Evolutionary conservation across 2,888 invertebrate species (phyloP), one percentile per base, ranked within the genome.

Genomic region (Trissoscelio sp.): DNA sequence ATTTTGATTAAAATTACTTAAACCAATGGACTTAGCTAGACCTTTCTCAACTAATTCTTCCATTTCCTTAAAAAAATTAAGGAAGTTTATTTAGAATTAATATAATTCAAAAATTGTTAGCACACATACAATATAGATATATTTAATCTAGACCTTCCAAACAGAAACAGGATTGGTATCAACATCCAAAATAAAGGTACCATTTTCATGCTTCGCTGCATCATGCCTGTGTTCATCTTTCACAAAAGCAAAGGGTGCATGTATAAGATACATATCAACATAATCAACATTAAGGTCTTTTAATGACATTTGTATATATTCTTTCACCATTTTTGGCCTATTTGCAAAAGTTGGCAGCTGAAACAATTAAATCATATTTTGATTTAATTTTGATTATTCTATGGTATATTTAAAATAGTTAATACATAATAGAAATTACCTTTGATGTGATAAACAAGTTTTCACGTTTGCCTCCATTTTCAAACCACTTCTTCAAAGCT

Each of bases 401-500:
- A n/a, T n/a, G n/a, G n/a, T n/a, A n/a, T n/a, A n/a, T n/a, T n/a
- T n/a, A n/a, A n/a, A n/a, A n/a, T n/a, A n/a, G n/a, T n/a, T n/a
- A n/a, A n/a, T n/a, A n/a, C n/a, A n/a, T n/a, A n/a, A n/a, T n/a
- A n/a, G 18, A 18, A 46, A 2, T 39, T 51, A 72, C 96, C 93
- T 96, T 96, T n/a, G 96, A 95, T 24, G 95, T 96, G 79, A 96
- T 93, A 91, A 96, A 96, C 78, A 96, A 91, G 57, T 96, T 95
- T 85, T 95, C 93, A n/a, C n/a, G n/a, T n/a, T n/a, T n/a, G n/a
- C n/a, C n/a, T n/a, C n/a, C n/a, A n/a, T n/a, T n/a, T n/a, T 92
- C 89, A 31, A 96, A 92, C 94, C 95, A 95, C 87, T 93, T 93
- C 84, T 94, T 93, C 57, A 96, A 90, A n/a, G n/a, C n/a, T n/a